Evolutionary conservation across 2,113 vertebrate genomes (phyloP).

Genomic region (Phainopepla nitens): DNA sequence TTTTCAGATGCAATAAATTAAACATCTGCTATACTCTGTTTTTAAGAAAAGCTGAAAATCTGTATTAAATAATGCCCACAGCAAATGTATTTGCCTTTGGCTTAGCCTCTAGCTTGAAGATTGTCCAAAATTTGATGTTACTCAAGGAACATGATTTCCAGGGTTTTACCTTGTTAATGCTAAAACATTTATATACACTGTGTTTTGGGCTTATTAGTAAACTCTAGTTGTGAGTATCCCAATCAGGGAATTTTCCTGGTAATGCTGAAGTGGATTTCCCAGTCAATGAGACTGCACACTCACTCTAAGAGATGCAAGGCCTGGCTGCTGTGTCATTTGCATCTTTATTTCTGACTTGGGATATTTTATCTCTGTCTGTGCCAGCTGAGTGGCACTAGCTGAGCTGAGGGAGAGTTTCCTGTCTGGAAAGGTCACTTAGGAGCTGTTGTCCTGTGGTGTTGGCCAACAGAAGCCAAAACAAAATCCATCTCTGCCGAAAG

Average conservation of each 20-base stretch:
- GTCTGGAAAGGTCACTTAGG: neutral
- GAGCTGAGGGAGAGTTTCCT: neutral
- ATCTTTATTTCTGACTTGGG: neutral
- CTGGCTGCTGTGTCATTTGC: neutral
- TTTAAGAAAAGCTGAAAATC: conserved; percentile 27
- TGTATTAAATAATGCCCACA: conserved; percentile 59
- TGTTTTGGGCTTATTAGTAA: neutral
- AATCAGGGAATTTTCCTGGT: neutral
- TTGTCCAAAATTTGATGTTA: conserved; percentile 11
- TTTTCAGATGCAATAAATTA: conserved; percentile 32
- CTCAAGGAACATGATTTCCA: neutral
- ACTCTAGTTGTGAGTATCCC: neutral
- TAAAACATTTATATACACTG: neutral
- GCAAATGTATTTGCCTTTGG: conserved; percentile 64
- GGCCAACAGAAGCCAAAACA: neutral
- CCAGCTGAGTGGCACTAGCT: neutral
- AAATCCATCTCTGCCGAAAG: rapidly evolving
- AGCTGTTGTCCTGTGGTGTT: neutral
- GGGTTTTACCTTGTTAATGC: neutral
- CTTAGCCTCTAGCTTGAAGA: conserved; percentile 68
- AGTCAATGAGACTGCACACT: neutral
- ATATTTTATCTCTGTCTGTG: neutral
- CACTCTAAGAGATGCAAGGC: neutral
- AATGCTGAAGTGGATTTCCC: neutral
- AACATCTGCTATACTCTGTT: neutral